Evolutionary conservation across 1,140 invertebrate genomes (phyloP), one percentile per base, ranked within the genome.

Genomic region (Microplitis mediator): DNA sequence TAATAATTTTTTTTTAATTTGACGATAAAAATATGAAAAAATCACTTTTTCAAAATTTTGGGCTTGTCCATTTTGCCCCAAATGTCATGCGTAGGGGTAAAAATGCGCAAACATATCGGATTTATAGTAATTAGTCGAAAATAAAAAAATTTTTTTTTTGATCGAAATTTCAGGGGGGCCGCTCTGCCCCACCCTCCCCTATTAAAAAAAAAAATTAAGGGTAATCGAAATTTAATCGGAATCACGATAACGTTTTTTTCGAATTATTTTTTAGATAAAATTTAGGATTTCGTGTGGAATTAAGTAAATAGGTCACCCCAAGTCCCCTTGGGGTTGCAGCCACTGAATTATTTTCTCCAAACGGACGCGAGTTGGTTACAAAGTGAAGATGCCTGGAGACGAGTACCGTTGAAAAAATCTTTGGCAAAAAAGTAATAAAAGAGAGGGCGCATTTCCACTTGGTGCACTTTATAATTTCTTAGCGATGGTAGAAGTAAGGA

Each of bases 401-500:
- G 13, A 45, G n/a, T 23, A 64, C 13, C 0, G 13, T 4, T 13
- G 13, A 64, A 50, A 35, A 50, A 62, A 64, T 23, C 23, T 23
- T 23, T 23, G 23, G 23, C 23, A 23, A 23, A 23, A 23, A 23
- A 23, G 23, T 23, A 23, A 23, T 23, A 16, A 64, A 3, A 64
- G 16, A 64, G 6, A 64, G 9, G 11, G 16, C 51, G 11, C 3
- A 14, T 51, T 64, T 13, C 6, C 36, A 9, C 36, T 50, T 8
- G 36, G 36, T 35, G 62, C 62, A 64, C 62, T 23, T 64, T 64
- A 36, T 64, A 64, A 64, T 64, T 64, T 14, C 13, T 45, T 16
- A 11, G 36, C 14, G 36, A 50, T 2, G 23, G 23, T 23, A 23
- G 2, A 36, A 31, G 62, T 36, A 9, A 60, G 62, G 31, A 64